Conservation (phyloP, 2,797 vertebrate species). For the Delichon dasypus region DNA sequence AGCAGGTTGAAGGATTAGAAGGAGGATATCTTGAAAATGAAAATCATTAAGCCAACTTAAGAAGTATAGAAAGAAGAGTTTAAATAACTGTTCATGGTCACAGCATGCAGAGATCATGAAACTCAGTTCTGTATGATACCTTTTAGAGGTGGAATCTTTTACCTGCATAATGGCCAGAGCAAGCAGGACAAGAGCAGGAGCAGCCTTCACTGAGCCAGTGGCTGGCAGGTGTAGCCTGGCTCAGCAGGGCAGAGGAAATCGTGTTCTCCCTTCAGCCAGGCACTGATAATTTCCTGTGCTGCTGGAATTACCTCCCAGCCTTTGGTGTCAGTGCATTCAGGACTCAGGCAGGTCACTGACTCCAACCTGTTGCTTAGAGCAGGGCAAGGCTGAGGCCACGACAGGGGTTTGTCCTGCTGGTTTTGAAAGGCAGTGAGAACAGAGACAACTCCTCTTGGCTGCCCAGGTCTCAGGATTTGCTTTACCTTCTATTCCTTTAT, state of each 20-base stretch:
- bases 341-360: not conserved
- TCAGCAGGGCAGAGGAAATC: not conserved
- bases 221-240: too few relatives aligned
- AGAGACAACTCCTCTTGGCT: not conserved
- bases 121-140: not conserved
- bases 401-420: not conserved
- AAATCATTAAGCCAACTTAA: not conserved
- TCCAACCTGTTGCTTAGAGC: not conserved
- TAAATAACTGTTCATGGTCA: not conserved
- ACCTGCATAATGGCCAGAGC: not conserved
- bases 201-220: not conserved
- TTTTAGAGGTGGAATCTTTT: not conserved
- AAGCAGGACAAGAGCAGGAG: not conserved
- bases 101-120: not conserved
- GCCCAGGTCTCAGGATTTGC: not conserved
- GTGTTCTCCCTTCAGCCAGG: not conserved
- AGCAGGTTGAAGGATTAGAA: not conserved
- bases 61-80: not conserved
- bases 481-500: not conserved
- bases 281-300: rapidly evolving
- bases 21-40: not conserved
- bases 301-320: not conserved
- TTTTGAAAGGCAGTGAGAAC: not conserved
- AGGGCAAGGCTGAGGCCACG: not conserved
- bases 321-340: not conserved